Conservation (phyloP, 1,140 invertebrate species). For the Polypedilum pembai region DNA sequence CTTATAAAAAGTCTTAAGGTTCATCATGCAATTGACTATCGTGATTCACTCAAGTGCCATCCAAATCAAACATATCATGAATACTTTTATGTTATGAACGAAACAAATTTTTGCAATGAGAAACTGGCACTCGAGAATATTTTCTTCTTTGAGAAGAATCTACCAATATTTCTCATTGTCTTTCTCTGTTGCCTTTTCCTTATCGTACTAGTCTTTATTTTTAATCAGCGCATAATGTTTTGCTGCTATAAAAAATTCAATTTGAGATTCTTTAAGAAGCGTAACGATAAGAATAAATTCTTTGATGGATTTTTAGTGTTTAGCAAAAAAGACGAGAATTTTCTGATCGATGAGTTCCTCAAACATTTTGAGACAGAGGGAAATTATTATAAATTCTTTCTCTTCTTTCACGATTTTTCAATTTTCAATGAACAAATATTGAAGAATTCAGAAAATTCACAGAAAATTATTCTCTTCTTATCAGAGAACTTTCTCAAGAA, state of each 20-base stretch:
- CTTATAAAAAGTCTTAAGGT: background rate
- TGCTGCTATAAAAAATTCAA: constrained; percentile 23
- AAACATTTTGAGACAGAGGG: constrained; percentile 15
- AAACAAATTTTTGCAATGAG: constrained; percentile 23
- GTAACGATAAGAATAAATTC: constrained; percentile 21
- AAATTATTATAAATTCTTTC: constrained; percentile 24
- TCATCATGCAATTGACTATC: background rate
- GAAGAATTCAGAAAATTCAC: constrained; percentile 22
- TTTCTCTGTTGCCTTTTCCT: background rate
- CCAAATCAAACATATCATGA: background rate
- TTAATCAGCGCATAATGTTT: constrained; percentile 8
- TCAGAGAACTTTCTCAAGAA: constrained; percentile 14
- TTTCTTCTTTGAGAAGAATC: constrained; percentile 17
- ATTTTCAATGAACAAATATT: constrained; percentile 13
- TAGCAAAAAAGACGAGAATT: constrained; percentile 12
- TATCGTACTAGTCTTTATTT: background rate
- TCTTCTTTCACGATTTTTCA: constrained; percentile 18
- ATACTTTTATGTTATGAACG: background rate
- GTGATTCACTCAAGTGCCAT: constrained; percentile 1
- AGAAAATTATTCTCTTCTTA: constrained; percentile 21
- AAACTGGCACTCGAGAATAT: background rate
- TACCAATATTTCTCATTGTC: constrained; percentile 17
- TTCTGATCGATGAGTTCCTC: constrained; percentile 3
- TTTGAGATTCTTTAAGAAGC: constrained; percentile 8
- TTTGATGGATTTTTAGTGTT: constrained; percentile 16